Evolutionary conservation across 2,113 vertebrate genomes (phyloP), one percentile per base, ranked within the genome.

Genomic region (Sceloporus undulatus): DNA sequence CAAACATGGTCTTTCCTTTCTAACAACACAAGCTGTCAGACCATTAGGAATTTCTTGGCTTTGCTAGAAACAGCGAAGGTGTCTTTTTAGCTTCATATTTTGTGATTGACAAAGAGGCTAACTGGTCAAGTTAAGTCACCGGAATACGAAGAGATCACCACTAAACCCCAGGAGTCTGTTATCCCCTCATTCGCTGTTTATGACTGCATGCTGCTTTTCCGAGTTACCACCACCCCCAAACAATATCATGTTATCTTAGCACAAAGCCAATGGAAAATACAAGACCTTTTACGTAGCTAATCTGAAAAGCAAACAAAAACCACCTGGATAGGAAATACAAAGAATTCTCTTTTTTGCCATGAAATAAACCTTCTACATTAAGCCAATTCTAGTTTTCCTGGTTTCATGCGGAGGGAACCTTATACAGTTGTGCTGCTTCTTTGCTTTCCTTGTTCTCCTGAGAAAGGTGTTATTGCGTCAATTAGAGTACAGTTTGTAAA

Each of bases 401-500:
- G 1, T 68, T 88, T 85, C 34, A 16, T 66, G n/a, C 2, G 11
- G 19, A 13, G 79, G 25, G 87, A 42, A 7, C 2, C 54, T 89
- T 89, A 2, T 71, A 38, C 54, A n/a, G 2, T 88, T 92, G 29
- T 89, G 90, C 56, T 88, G 74, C 21, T 91, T 80, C 5, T 86
- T n/a, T 2, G 0, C 79, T 91, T 88, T n/a, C n/a, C n/a, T n/a
- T n/a, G n/a, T n/a, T n/a, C 81, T 91, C 66, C 87, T 79, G 40
- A 87, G 68, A 70, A 81, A 91, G 0, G 65, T 90, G 89, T 90
- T 89, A 88, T 73, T 83, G 71, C 0, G 5, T 85, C 48, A 90
- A 91, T 91, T 93, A 86, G 56, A 88, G n/a, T 38, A 85, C 79
- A 85, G 56, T 87, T 75, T 79, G 83, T 73, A 85, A 73, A 62